phyloP scores from a whole-genome alignment of 2,797 vertebrate genomes.

The Caiman crocodilus region DNA sequence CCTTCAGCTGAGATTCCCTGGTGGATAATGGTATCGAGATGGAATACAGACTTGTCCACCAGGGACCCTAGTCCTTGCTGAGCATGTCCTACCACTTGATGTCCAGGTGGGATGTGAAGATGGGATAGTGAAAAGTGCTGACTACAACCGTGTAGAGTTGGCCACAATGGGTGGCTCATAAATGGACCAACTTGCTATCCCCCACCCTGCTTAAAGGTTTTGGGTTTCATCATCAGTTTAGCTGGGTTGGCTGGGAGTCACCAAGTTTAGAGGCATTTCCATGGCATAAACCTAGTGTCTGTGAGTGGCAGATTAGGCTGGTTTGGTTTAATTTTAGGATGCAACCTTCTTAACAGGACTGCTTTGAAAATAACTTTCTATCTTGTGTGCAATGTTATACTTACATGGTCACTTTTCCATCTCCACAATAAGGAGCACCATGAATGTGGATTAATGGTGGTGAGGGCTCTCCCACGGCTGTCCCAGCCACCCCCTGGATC shows the following conservation, averaged over 20 bases:
- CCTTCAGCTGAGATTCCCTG: too few species aligned
- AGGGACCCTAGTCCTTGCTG: too few species aligned
- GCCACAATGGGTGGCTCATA: too few species aligned
- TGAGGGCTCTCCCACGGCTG: conserved; percentile 86
- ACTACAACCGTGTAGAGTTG: too few species aligned
- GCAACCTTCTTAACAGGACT: neutral
- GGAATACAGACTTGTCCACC: too few species aligned
- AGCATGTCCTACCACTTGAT: too few species aligned
- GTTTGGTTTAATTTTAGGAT: neutral
- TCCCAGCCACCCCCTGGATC: conserved; percentile 86
- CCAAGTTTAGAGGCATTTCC: neutral
- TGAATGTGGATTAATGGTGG: conserved; percentile 87
- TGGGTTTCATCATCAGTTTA: neutral
- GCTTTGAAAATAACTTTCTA: neutral
- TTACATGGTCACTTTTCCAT: conserved; percentile 88
- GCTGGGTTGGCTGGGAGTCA: neutral
- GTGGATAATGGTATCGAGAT: too few species aligned
- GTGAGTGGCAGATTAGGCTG: neutral
- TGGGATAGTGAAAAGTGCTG: too few species aligned
- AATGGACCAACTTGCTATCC: too few species aligned
- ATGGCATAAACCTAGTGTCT: neutral
- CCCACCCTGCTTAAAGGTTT: too few species aligned
- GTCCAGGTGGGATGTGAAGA: too few species aligned
- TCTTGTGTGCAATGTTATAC: conserved; percentile 17
- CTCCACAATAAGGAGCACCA: conserved; percentile 90